phyloP scores from a whole-genome alignment of 1,140 invertebrate genomes.

The Neuroterus valhalla region DNA sequence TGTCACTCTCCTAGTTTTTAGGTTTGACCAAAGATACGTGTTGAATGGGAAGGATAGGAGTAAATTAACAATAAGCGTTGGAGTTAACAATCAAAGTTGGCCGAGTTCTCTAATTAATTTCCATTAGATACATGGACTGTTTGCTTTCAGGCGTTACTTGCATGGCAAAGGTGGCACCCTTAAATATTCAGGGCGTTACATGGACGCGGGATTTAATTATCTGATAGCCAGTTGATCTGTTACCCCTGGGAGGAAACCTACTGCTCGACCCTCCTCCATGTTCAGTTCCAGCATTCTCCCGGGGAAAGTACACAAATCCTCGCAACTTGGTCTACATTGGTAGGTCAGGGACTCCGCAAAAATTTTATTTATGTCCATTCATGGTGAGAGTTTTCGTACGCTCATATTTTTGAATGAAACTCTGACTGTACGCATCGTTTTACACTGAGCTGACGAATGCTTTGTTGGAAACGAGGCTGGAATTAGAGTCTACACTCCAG shows the following conservation, averaged over 20 bases:
- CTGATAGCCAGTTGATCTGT: slow-evolving; percentile 59
- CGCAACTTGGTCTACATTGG: slow-evolving; percentile 5
- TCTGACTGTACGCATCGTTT: background rate
- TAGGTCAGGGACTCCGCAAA: background rate
- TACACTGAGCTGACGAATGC: background rate
- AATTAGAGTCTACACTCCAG: background rate
- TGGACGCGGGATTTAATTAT: slow-evolving; percentile 61
- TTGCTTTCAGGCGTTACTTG: slow-evolving; percentile 45
- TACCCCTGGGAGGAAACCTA: slow-evolving; percentile 47
- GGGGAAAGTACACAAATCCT: slow-evolving; percentile 24
- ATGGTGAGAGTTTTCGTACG: background rate
- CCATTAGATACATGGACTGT: slow-evolving; percentile 46
- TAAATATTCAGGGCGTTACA: slow-evolving; percentile 59
- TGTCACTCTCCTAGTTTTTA: background rate
- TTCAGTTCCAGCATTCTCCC: background rate
- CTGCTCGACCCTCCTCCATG: slow-evolving; percentile 26
- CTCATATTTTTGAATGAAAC: slow-evolving; percentile 21
- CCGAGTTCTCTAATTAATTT: slow-evolving; percentile 47
- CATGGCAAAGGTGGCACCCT: slow-evolving; percentile 43
- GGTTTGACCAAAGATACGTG: background rate
- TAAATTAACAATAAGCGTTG: slow-evolving; percentile 1
- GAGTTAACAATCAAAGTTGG: background rate
- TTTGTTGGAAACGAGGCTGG: background rate
- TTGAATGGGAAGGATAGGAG: background rate
- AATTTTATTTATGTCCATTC: slow-evolving; percentile 12